Conservation (phyloP, 2,797 vertebrate species). For the Coluber constrictor region DNA sequence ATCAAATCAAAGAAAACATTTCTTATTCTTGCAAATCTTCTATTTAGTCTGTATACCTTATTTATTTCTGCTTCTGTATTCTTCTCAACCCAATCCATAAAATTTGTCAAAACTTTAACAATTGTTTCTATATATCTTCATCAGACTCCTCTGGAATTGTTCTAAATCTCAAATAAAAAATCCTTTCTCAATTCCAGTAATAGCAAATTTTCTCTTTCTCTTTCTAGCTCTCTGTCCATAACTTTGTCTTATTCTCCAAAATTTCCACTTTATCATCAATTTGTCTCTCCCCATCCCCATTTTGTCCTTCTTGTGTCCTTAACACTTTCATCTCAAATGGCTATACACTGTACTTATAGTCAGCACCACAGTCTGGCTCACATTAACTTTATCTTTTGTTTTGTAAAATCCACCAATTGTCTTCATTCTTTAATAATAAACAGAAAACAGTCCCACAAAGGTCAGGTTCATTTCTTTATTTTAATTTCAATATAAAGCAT, state of each 20-base stretch:
- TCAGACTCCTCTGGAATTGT: neutral
- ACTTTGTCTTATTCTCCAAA: neutral
- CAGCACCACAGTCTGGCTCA: neutral
- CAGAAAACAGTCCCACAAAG: neutral
- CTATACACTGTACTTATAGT: neutral
- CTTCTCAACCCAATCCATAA: neutral
- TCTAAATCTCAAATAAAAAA: neutral
- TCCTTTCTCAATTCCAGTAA: neutral
- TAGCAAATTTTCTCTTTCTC: neutral
- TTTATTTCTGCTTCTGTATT: neutral
- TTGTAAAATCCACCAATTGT: neutral
- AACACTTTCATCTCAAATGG: neutral
- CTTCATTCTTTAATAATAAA: neutral
- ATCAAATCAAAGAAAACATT: neutral
- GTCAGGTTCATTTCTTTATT: neutral
- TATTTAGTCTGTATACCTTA: neutral
- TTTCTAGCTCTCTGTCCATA: neutral
- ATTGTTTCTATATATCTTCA: neutral
- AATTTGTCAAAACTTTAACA: neutral
- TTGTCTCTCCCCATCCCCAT: neutral
- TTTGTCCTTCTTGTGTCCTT: neutral
- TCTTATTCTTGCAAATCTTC: neutral
- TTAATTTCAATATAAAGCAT: neutral
- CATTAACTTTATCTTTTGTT: neutral
- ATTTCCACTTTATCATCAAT: neutral